A percentile compares a stretch with the other conserved stretches of the same genome.
phyloP scores from a whole-genome alignment of 2,888 invertebrate species.

The Latrodectus hesperus region DNA sequence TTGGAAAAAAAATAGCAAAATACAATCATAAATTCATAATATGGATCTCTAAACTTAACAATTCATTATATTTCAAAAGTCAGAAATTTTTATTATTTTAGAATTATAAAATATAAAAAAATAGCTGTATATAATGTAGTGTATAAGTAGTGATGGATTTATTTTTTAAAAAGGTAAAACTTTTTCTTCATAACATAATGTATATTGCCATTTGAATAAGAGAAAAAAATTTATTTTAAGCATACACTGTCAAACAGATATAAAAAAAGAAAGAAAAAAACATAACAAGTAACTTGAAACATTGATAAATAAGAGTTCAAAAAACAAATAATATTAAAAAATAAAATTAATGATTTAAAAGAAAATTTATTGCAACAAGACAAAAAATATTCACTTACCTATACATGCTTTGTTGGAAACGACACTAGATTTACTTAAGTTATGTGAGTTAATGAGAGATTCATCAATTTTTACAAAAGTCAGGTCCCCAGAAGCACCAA shows the following conservation, averaged over 20 bases:
- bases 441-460: constrained; percentile 91
- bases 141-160: too few relatives aligned
- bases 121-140: too few relatives aligned
- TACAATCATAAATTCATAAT: too few relatives aligned
- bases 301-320: background rate
- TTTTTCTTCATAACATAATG: too few relatives aligned
- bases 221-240: background rate
- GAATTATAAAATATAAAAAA: too few relatives aligned
- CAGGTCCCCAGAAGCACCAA: constrained; percentile 96
- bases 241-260: background rate
- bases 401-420: constrained; percentile 90
- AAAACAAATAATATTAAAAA: background rate
- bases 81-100: too few relatives aligned
- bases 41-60: too few relatives aligned
- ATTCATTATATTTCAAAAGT: too few relatives aligned
- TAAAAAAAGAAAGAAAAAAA: background rate
- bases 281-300: background rate
- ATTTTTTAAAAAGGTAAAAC: too few relatives aligned
- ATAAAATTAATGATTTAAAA: background rate
- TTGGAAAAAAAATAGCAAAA: too few relatives aligned
- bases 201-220: too few relatives aligned
- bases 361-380: background rate
- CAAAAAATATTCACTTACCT: constrained; percentile 78
- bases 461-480: constrained; percentile 95
- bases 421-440: constrained; percentile 89